phyloP scores from a whole-genome alignment of 2,113 vertebrate genomes.

The Gila orcuttii region DNA sequence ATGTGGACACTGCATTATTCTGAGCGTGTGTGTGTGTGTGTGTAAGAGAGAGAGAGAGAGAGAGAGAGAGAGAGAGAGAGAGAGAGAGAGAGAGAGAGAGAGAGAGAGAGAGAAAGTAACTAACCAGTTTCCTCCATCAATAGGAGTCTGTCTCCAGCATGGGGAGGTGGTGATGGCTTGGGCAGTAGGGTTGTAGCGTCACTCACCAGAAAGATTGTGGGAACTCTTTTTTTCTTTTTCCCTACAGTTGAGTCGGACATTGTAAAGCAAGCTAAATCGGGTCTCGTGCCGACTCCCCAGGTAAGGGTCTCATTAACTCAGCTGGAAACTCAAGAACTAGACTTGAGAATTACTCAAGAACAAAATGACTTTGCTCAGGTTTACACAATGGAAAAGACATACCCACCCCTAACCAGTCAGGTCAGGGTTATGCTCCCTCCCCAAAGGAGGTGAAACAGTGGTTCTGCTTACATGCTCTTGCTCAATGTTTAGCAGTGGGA shows the following conservation, averaged over 20 bases:
- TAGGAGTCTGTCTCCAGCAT: constrained; percentile 56
- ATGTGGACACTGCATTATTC: constrained; percentile 33
- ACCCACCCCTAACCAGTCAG: background rate
- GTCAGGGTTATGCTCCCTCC: background rate
- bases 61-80: too few species aligned
- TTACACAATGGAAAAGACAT: constrained; percentile 38
- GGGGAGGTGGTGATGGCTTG: constrained; percentile 58
- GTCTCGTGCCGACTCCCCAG: constrained; percentile 45
- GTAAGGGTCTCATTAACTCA: constrained; percentile 46
- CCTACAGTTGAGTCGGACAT: constrained; percentile 15
- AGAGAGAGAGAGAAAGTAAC: constrained; percentile 27
- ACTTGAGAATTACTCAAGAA: too few species aligned
- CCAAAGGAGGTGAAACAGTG: background rate
- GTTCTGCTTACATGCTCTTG: constrained; percentile 2
- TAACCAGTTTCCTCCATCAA: constrained; percentile 48
- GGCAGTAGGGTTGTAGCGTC: background rate
- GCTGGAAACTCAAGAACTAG: constrained; percentile 21
- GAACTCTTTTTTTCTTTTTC: constrained; percentile 31
- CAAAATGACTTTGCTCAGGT: background rate
- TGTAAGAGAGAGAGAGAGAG: background rate
- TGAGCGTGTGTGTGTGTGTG: constrained; percentile 18
- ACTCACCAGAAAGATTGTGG: constrained; percentile 25
- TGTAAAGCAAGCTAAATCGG: constrained; percentile 23
- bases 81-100: too few species aligned
- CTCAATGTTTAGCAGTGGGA: background rate